Conservation (phyloP, 2,113 vertebrate genomes). For the Phrynocephalus versicolor region DNA sequence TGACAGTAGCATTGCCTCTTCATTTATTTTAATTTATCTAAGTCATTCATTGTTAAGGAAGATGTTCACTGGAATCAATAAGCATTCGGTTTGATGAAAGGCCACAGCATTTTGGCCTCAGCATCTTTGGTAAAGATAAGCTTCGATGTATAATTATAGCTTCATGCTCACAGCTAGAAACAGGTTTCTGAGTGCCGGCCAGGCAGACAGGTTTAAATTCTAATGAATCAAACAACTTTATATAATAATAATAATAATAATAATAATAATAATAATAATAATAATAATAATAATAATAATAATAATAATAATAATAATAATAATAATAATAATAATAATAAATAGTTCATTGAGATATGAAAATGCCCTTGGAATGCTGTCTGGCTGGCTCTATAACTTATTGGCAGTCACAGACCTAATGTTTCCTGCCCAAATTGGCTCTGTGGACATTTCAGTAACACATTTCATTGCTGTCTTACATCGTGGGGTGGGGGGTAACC, state of each 20-base stretch:
- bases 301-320: neutral
- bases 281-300: neutral
- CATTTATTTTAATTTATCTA: conserved; percentile 13
- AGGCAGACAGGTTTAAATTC: neutral
- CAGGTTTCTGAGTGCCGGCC: neutral
- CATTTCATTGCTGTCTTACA: conserved; percentile 22
- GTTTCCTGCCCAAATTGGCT: conserved; percentile 18
- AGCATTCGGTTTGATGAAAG: neutral
- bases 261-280: neutral
- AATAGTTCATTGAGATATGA: conserved; percentile 12
- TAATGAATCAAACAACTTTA: conserved; percentile 8
- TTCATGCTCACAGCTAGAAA: neutral
- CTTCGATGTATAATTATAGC: neutral
- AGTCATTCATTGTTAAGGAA: conserved; percentile 5
- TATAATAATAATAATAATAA: neutral
- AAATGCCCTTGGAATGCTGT: neutral
- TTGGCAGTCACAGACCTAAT: conserved; percentile 3
- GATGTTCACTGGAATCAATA: neutral
- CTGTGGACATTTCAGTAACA: conserved; percentile 15
- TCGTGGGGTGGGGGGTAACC: too few relatives aligned
- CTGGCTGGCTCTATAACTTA: neutral
- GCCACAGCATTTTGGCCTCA: neutral
- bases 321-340: neutral
- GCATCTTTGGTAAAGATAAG: neutral
- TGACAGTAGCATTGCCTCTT: neutral